phyloP scores from a whole-genome alignment of 2,797 vertebrate species.

The Bryconaethiops microstoma region DNA sequence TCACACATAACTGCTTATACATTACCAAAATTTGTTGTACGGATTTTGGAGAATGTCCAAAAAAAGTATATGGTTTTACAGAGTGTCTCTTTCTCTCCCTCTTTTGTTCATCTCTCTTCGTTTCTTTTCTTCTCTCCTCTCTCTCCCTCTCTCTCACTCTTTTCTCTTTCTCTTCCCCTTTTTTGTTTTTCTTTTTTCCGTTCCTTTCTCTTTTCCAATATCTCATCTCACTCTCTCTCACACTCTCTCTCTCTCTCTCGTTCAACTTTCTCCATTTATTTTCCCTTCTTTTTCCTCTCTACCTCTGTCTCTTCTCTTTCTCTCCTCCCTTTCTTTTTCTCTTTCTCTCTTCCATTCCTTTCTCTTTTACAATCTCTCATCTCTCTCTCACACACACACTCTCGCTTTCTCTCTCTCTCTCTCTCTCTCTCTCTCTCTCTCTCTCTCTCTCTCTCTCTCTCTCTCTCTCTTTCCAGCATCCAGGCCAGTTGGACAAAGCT shows the following conservation, averaged over 20 bases:
- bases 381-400: background rate
- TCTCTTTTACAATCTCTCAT: background rate
- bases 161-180: too few species aligned
- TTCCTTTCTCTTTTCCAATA: too few species aligned
- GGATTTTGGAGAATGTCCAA: background rate
- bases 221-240: too few species aligned
- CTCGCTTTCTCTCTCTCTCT: background rate
- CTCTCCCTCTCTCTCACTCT: slow-evolving; percentile 1
- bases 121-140: background rate
- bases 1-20: too few species aligned
- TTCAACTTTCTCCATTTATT: too few species aligned
- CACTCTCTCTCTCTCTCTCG: too few species aligned
- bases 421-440: background rate
- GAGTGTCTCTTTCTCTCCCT: background rate
- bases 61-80: background rate
- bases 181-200: too few species aligned
- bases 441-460: background rate
- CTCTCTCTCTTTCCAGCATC: slow-evolving; percentile 24
- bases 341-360: too few species aligned
- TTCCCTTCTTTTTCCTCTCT: too few species aligned
- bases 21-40: background rate
- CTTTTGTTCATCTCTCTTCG: background rate
- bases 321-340: too few species aligned
- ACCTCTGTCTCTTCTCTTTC: too few species aligned
- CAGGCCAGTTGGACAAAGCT: slow-evolving; percentile 75